These are phyloP conservation scores for Chrysopa pallens DNA, from an alignment of 1,140 invertebrate genomes.

Conservation along the genomic window DNA sequence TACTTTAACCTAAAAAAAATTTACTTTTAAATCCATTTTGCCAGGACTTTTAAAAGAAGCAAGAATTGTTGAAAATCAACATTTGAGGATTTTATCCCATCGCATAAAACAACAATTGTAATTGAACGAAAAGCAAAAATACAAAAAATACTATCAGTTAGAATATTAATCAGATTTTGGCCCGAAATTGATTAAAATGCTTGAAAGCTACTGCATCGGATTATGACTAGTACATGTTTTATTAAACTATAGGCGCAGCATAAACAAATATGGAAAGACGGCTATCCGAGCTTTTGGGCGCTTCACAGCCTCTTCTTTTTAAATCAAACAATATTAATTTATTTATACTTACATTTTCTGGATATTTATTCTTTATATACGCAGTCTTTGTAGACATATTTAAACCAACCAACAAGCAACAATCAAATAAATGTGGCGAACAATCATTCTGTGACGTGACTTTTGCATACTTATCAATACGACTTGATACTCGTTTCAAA, in stretches of 20 bases:
- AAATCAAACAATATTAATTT: too few relatives aligned
- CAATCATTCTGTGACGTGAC: constrained; percentile 15
- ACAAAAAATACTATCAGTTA: too few relatives aligned
- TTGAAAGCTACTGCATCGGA: too few relatives aligned
- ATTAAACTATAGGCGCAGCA: too few relatives aligned
- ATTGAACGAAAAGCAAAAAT: too few relatives aligned
- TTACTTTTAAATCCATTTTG: neutral
- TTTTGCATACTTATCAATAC: neutral
- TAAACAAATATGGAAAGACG: too few relatives aligned
- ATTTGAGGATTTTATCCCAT: neutral
- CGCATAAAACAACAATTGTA: neutral
- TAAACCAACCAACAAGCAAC: constrained; percentile 42
- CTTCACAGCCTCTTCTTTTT: too few relatives aligned
- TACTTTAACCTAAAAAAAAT: constrained; percentile 28
- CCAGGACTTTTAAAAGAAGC: neutral
- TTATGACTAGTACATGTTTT: too few relatives aligned
- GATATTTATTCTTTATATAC: constrained; percentile 47
- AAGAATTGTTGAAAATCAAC: neutral
- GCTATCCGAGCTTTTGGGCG: too few relatives aligned
- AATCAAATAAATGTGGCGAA: constrained; percentile 35
- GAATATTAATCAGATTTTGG: too few relatives aligned
- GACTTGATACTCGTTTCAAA: constrained; percentile 29
- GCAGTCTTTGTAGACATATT: constrained; percentile 35
- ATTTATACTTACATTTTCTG: constrained; percentile 33
- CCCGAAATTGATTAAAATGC: too few relatives aligned